Evolutionary conservation across 2,888 invertebrate species (phyloP).

Genomic region (Morinoia aosen): DNA sequence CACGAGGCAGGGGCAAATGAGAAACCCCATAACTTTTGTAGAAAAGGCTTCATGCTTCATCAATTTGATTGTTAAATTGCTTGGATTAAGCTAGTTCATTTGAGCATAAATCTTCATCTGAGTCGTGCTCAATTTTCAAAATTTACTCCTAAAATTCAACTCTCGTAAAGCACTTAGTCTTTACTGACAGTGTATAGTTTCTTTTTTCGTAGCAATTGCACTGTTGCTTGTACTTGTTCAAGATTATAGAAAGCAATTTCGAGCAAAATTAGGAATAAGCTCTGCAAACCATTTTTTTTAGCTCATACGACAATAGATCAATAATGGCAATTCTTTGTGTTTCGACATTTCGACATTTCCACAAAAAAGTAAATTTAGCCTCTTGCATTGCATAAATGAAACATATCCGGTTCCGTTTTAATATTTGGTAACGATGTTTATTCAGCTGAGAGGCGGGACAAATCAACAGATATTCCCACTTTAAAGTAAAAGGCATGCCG

Average conservation of each 20-base stretch:
- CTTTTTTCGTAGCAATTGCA: neutral
- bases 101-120: neutral
- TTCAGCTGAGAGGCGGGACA: neutral
- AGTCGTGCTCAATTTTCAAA: neutral
- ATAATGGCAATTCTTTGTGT: neutral
- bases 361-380: neutral
- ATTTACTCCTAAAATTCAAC: neutral
- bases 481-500: neutral
- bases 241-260: neutral
- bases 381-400: neutral
- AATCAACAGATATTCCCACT: neutral
- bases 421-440: neutral
- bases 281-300: neutral
- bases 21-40: neutral
- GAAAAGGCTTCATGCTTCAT: neutral
- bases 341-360: no score
- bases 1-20: neutral
- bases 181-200: neutral
- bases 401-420: neutral
- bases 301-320: neutral
- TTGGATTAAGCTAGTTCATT: neutral
- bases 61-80: neutral
- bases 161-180: neutral
- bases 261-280: neutral
- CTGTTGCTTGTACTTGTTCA: neutral